Evolutionary conservation across 2,888 invertebrate genomes (phyloP).

Genomic region (Urechis unicinctus): DNA sequence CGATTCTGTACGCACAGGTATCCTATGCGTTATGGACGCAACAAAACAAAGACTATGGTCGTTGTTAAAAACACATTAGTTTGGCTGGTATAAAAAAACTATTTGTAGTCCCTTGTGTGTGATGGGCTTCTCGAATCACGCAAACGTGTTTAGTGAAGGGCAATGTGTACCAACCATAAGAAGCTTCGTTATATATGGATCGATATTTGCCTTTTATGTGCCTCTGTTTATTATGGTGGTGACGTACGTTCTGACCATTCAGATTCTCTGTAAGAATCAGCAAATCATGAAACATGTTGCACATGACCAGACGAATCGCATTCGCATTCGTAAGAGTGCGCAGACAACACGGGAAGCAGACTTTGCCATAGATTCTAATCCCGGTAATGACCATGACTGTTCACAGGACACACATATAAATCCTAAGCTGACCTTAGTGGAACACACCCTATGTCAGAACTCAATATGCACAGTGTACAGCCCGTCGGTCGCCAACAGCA

Average conservation of each 20-base stretch:
- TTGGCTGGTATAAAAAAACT: constrained; percentile 73
- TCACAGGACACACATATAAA: background rate
- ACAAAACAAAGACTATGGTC: constrained; percentile 47
- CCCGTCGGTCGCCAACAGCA: background rate
- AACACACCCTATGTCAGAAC: background rate
- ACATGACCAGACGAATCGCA: constrained; percentile 5
- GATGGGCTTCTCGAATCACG: constrained; percentile 34
- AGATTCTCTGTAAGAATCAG: constrained; percentile 72
- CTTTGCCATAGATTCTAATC: background rate
- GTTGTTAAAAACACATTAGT: constrained; percentile 81
- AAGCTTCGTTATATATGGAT: constrained; percentile 67
- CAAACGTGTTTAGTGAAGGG: constrained; percentile 31
- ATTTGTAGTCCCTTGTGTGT: constrained; percentile 51
- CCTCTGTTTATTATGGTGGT: constrained; percentile 89
- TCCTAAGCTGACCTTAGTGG: too few relatives aligned
- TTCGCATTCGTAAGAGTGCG: background rate
- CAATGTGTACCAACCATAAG: constrained; percentile 34
- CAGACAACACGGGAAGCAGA: too few relatives aligned
- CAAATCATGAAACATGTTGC: constrained; percentile 20
- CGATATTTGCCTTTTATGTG: constrained; percentile 91
- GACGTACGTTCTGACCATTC: constrained; percentile 85
- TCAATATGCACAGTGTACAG: too few relatives aligned
- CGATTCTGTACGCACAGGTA: constrained; percentile 83
- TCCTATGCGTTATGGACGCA: constrained; percentile 67
- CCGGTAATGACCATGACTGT: background rate